Evolutionary conservation across 2,888 invertebrate genomes (phyloP).

Genomic region (Clunio marinus): DNA sequence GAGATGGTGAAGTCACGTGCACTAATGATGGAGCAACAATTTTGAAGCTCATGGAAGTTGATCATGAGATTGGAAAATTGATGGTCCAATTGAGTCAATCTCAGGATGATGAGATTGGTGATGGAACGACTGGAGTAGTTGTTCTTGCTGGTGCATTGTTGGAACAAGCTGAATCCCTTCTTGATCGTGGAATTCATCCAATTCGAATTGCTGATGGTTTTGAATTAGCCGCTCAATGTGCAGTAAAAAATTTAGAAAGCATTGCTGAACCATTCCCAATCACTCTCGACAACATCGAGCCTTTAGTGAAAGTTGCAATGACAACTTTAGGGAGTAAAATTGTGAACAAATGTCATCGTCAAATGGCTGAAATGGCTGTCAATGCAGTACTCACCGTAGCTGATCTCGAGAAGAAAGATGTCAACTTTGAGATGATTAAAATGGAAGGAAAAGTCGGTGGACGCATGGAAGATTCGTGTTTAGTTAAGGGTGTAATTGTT

Average conservation of each 20-base stretch:
- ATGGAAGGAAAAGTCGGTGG: slow-evolving; percentile 97
- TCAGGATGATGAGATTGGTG: slow-evolving; percentile 99
- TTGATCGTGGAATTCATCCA: slow-evolving; percentile 97
- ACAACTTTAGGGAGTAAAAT: slow-evolving; percentile 98
- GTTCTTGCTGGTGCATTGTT: slow-evolving; percentile 79
- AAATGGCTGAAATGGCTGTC: slow-evolving; percentile 99
- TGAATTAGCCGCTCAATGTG: slow-evolving; percentile 90
- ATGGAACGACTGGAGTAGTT: slow-evolving; percentile 98
- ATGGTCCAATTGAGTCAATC: slow-evolving; percentile 98
- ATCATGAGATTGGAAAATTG: slow-evolving; percentile 96
- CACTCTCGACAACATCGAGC: slow-evolving; percentile 75
- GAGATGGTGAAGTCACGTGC: slow-evolving; percentile 95
- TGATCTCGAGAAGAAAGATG: slow-evolving; percentile 87
- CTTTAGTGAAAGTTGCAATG: slow-evolving; percentile 91
- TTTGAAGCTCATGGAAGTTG: slow-evolving; percentile 96
- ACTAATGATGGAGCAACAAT: slow-evolving; percentile 99
- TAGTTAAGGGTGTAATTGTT: slow-evolving; percentile 94
- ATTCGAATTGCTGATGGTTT: slow-evolving; percentile 98
- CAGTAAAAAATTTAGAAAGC: slow-evolving; percentile 76
- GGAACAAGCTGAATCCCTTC: slow-evolving; percentile 86
- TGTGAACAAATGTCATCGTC: slow-evolving; percentile 91
- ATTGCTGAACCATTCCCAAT: slow-evolving; percentile 89
- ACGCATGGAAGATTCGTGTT: slow-evolving; percentile 90
- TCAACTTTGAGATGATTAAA: slow-evolving; percentile 99
- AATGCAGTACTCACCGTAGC: slow-evolving; percentile 95